These are phyloP conservation scores for Hydroisotoma schaefferi DNA, from an alignment of 2,888 invertebrate species.

Conservation along the genomic window DNA sequence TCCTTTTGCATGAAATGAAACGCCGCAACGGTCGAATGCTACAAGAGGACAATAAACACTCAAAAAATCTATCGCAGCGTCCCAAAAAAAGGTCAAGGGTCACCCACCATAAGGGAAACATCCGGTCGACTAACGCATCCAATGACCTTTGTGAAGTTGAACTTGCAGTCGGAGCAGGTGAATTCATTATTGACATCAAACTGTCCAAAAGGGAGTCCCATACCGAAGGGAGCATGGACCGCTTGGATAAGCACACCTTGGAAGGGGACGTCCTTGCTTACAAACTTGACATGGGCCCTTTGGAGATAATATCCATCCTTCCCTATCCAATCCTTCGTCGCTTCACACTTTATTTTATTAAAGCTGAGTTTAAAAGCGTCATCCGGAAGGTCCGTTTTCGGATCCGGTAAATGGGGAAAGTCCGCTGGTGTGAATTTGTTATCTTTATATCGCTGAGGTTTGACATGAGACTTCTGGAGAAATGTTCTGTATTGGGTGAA, in stretches of 20 bases:
- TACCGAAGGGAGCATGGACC: slow-evolving; percentile 29
- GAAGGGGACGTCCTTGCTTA: slow-evolving; percentile 15
- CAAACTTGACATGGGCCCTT: slow-evolving; percentile 16
- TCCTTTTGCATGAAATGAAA: slow-evolving; percentile 14
- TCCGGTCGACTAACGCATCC: slow-evolving; percentile 28
- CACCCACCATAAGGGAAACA: slow-evolving; percentile 18
- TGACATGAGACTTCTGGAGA: slow-evolving; percentile 8
- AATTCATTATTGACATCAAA: slow-evolving; percentile 29
- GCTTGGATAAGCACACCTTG: slow-evolving; percentile 31
- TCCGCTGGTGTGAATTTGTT: neutral
- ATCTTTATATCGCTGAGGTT: neutral
- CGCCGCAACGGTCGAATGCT: slow-evolving; percentile 27
- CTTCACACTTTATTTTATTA: slow-evolving; percentile 12
- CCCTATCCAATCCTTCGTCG: neutral
- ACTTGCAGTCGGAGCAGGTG: slow-evolving; percentile 23
- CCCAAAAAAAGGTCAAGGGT: too few relatives aligned
- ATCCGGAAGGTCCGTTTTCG: neutral
- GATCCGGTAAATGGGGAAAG: neutral
- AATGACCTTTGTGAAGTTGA: slow-evolving; percentile 10
- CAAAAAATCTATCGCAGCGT: too few relatives aligned
- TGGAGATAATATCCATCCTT: slow-evolving; percentile 5
- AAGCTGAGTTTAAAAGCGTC: slow-evolving; percentile 4
- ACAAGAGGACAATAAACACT: neutral
- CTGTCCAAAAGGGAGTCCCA: slow-evolving; percentile 37
- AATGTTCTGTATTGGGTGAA: slow-evolving; percentile 26